Base-by-base conservation (phyloP, 2,888 invertebrate species). In the Hermodice carunculata region DNA sequence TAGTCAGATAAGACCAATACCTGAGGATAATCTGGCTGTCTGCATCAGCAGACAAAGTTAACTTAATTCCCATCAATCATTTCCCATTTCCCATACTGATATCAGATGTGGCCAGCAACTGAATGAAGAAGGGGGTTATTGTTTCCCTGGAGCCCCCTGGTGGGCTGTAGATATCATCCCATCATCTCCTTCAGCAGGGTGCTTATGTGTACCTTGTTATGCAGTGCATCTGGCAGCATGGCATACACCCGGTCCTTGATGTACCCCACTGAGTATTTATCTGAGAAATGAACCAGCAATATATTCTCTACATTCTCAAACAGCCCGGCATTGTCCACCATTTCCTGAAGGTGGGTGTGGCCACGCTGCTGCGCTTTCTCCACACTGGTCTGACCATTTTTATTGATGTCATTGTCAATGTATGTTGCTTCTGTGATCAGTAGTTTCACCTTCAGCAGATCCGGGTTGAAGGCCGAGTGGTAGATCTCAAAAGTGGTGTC, bases 361-460 rank as follows among this genome's bases (percentile, higher is more conserved):
- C 82, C 82, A 29, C 77, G 61, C 26, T 77, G 67, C n/a, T 71
- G 51, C 0, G 82, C 81, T 43, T 74, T 70, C 11, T 69, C 52
- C 19, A 78, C 37, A 2, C 49, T 42, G n/a, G 37, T 29, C 19
- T 19, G 43, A 4, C 63, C 56, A 19, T 52, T 19, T 29, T 29
- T 28, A 42, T 69, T 67, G 17, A 54, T 52, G 2, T 73, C 74
- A 17, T 70, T 49, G 49, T 81, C 77, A 19, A 83, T 70, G 66
- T 81, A 83, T 0, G 83, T 82, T 0, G 79, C 69, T 61, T 83
- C 83, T n/a, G 78, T 77, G 44, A 83, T 81, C 3, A 83, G 74
- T 3, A 81, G 66, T 51, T 78, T 76, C 24, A 81, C 80, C 37
- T 67, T 74, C 32, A 82, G 69, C 24, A 83, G 61, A 64, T 81